Base-by-base conservation (phyloP, 1,140 invertebrate genomes). In the Zophobas morio region DNA sequence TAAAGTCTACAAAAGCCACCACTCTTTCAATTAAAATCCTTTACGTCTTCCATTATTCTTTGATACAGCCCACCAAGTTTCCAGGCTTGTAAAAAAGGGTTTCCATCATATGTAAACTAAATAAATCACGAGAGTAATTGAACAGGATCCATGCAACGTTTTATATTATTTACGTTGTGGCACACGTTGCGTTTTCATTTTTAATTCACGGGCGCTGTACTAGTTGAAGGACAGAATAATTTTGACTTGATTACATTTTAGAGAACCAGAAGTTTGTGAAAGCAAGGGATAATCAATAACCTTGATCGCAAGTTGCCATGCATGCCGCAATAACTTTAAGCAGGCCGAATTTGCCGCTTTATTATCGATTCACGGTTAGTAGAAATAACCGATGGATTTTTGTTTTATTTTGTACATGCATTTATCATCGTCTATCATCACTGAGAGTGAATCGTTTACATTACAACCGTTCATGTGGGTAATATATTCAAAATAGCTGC, bases 211-310 rank as follows among this genome's bases (percentile, higher is more conserved):
- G 32, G 5, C 8, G 36, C 8, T 46, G 42, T 46, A 37, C 3
- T 1, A 60, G 56, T 60, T 56, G 6, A 60, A 60, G 36, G 56
- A 1, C 56, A 37, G 35, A 60, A 35, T 60, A 20, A 60, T 60
- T 60, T 35, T 5, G 56, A 60, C 56, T 60, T 39, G 36, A 60
- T 60, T 60, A 60, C 37, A 60, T 60, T 60, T 60, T 35, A 60
- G 2, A 36, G 34, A 36, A 36, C 35, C 35, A 8, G 35, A 39
- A 39, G 56, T 35, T 8, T 32, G 1, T 6, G 37, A 60, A 57
- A 33, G 54, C 54, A 57, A 57, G 37, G 35, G 36, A 39, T 66
- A 66, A 66, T 66, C 60, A 66, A 66, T 42, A 66, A 42, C 60
- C 60, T 66, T 66, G 60, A 66, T 66, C 60, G n/a, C 60, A 42